Conservation (phyloP, 2,113 vertebrate genomes). For the Platycercus adscitus region DNA sequence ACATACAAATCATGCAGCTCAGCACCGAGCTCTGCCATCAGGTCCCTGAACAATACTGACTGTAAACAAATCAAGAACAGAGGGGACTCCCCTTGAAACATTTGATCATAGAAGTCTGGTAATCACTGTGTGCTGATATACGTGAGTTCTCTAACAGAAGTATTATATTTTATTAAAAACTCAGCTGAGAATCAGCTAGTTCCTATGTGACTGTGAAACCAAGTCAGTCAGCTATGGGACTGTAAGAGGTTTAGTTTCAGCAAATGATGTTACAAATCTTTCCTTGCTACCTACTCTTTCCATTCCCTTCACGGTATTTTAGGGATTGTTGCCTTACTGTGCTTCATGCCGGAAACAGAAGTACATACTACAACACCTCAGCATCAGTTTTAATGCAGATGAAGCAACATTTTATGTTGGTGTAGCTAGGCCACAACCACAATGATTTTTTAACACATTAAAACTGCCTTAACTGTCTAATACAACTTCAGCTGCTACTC, state of each 20-base stretch:
- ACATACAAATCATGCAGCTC: background rate
- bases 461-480: background rate
- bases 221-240: background rate
- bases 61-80: background rate
- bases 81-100: background rate
- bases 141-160: background rate
- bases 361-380: background rate
- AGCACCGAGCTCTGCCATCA: background rate
- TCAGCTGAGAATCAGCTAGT: background rate
- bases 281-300: background rate
- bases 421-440: background rate
- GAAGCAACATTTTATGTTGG: background rate
- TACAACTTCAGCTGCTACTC: background rate
- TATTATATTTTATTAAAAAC: background rate
- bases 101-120: background rate
- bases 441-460: background rate
- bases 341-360: background rate
- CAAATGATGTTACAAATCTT: background rate
- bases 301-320: background rate
- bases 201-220: background rate
- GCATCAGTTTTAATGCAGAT: background rate
- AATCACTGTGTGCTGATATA: background rate
- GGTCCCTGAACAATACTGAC: background rate
- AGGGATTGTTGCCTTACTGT: background rate
- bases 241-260: background rate